Evolutionary conservation across 2,797 vertebrate genomes (phyloP).

Genomic region (Champsocephalus esox): DNA sequence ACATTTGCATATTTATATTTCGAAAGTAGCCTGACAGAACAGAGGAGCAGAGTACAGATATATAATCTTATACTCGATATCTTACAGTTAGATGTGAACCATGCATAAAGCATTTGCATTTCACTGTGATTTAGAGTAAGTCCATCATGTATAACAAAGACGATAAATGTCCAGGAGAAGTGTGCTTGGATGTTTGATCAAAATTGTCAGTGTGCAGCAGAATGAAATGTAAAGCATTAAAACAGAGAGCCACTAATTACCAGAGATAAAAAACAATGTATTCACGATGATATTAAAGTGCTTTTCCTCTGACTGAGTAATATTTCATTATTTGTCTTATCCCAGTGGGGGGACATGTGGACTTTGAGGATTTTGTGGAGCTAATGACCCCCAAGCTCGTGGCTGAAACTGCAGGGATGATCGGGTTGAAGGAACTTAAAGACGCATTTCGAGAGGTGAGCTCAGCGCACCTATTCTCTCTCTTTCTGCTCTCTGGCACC

Average conservation of each 20-base stretch:
- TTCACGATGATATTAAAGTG: background rate
- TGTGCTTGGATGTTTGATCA: background rate
- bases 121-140: background rate
- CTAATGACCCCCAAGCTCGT: conserved; percentile 86
- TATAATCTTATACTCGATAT: background rate
- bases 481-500: conserved; percentile 37
- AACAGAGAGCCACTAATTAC: background rate
- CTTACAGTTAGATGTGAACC: background rate
- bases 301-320: background rate
- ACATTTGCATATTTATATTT: conserved; percentile 25
- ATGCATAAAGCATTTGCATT: background rate
- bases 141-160: background rate
- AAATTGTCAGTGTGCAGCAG: background rate
- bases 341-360: conserved; percentile 83
- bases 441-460: conserved; percentile 85
- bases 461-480: background rate
- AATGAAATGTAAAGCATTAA: background rate
- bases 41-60: background rate
- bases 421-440: conserved; percentile 85
- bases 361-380: conserved; percentile 86
- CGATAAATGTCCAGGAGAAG: background rate
- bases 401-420: conserved; percentile 87
- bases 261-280: background rate
- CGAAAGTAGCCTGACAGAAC: background rate
- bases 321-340: conserved; percentile 4